Evolutionary conservation across 2,888 invertebrate genomes (phyloP).

Genomic region (Nemapogon koenigi): DNA sequence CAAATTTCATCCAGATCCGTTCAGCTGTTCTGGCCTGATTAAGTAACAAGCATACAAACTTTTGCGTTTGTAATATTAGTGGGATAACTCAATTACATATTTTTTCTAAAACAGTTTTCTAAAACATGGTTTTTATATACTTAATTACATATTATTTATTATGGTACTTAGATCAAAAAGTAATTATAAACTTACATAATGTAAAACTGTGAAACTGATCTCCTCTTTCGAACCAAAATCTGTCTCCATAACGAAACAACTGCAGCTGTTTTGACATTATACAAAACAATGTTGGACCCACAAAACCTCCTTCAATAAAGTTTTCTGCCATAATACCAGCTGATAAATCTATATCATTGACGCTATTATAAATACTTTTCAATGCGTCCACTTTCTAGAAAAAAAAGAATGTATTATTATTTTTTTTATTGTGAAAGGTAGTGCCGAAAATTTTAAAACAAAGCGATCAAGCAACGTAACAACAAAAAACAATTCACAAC

Average conservation of each 20-base stretch:
- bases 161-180: background rate
- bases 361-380: slow-evolving; percentile 28
- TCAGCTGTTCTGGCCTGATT: no score
- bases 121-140: background rate
- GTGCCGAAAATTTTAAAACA: no score
- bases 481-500: no score
- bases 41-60: no score
- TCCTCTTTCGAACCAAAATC: slow-evolving; percentile 45
- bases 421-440: no score
- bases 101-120: background rate
- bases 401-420: no score
- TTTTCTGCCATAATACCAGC: slow-evolving; percentile 40
- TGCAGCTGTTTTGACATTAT: slow-evolving; percentile 38
- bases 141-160: background rate
- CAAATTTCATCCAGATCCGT: no score
- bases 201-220: slow-evolving; percentile 40
- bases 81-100: no score
- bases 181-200: slow-evolving; percentile 24
- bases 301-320: slow-evolving; percentile 27
- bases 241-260: slow-evolving; percentile 32
- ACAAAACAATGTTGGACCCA: slow-evolving; percentile 40
- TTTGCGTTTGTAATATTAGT: no score
- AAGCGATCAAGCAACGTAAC: no score
- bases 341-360: slow-evolving; percentile 38
- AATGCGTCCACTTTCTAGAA: slow-evolving; percentile 38